Evolutionary conservation across 2,113 vertebrate genomes (phyloP).

Genomic region (Ctenomys sociabilis): DNA sequence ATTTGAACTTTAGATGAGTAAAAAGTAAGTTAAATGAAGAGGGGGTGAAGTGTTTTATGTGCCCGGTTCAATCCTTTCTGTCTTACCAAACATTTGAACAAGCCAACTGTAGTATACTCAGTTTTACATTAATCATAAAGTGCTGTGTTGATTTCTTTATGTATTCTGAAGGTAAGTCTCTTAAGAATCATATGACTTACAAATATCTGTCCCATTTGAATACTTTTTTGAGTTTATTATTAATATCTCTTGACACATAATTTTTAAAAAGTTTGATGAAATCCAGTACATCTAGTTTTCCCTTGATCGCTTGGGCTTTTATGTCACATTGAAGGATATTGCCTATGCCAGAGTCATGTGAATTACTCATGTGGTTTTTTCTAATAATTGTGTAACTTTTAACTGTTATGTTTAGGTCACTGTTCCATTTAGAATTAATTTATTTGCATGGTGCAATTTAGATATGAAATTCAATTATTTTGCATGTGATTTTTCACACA

Average conservation of each 20-base stretch:
- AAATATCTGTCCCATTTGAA: constrained; percentile 18
- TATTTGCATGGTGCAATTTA: not conserved
- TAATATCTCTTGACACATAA: not conserved
- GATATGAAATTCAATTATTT: not conserved
- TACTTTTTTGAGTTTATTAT: constrained; percentile 3
- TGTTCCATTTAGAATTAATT: constrained; percentile 16
- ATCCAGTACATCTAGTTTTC: not conserved
- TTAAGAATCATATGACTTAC: not conserved
- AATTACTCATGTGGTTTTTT: constrained; percentile 9
- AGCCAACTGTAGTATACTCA: constrained; percentile 15
- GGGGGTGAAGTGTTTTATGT: not conserved
- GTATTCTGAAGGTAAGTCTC: constrained; percentile 27
- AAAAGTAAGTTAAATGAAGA: constrained; percentile 32
- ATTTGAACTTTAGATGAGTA: constrained; percentile 35
- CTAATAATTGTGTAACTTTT: not conserved
- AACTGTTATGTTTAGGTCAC: not conserved
- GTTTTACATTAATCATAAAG: constrained; percentile 45
- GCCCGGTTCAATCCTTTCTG: not conserved
- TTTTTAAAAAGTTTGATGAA: not conserved
- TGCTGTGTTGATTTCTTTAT: constrained; percentile 29
- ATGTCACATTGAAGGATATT: not conserved
- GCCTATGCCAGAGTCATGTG: not conserved
- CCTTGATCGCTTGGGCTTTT: not conserved
- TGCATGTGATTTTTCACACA: not conserved
- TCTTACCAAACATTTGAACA: constrained; percentile 56